These are phyloP conservation scores for Hetaerina titia DNA, from an alignment of 2,888 invertebrate genomes.

Conservation along the genomic window DNA sequence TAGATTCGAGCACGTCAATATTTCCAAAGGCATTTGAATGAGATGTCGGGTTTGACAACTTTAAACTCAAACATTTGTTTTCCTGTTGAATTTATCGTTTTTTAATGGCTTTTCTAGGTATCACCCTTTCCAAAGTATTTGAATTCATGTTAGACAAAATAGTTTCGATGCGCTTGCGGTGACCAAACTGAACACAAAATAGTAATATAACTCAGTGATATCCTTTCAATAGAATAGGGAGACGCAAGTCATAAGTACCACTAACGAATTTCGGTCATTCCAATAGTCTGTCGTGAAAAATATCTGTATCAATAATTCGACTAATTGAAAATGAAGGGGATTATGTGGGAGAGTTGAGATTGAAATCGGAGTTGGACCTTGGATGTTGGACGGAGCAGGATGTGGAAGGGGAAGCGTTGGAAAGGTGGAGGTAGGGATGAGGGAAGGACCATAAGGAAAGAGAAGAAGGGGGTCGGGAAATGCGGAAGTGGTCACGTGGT, in stretches of 20 bases:
- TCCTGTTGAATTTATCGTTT: too few relatives aligned
- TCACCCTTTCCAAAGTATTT: too few relatives aligned
- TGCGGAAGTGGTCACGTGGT: constrained; percentile 15
- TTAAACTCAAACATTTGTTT: too few relatives aligned
- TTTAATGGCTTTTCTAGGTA: too few relatives aligned
- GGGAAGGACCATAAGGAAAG: background rate
- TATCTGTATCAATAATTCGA: background rate
- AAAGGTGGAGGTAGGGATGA: background rate
- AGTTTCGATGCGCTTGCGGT: background rate
- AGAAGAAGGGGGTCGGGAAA: background rate
- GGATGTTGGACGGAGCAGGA: background rate
- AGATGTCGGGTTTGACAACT: too few relatives aligned
- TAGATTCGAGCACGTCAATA: too few relatives aligned
- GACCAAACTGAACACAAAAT: background rate
- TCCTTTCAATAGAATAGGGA: background rate
- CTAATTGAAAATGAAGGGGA: background rate
- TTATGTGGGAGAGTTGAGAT: background rate
- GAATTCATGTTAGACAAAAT: background rate
- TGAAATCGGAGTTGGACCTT: background rate
- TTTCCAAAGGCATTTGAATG: too few relatives aligned
- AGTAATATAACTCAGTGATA: background rate
- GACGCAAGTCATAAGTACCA: background rate
- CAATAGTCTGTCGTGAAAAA: background rate
- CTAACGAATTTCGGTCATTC: background rate
- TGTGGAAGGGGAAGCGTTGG: background rate